Base-by-base conservation (phyloP, 2,113 vertebrate genomes). In the Periophthalmodon schlosseri region DNA sequence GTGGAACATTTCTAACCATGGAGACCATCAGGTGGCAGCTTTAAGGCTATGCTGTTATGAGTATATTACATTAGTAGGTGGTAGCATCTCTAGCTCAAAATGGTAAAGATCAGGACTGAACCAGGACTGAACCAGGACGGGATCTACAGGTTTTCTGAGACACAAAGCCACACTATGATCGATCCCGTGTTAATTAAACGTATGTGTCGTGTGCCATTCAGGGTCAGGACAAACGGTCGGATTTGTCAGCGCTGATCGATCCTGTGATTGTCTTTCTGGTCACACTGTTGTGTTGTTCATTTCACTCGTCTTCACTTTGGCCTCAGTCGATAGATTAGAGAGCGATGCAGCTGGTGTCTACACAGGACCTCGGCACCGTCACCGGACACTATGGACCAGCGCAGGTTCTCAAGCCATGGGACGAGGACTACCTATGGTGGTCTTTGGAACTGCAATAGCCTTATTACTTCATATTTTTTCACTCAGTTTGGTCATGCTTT, bases 301-400 rank as follows among this genome's bases (percentile, higher is more conserved):
- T 72, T 63, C 66, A 20, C 10, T 73, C 46, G 63, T 71, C 76
- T 33, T 50, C 44, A 21, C 52, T 68, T 63, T 49, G 36, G 65
- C 46, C 71, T 57, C 64, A 69, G 74, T 68, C 49, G 20, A 74
- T 50, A 11, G 28, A 79, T 80, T 67, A 72, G 65, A 21, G 24
- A 6, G 75, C 71, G 64, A 44, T 75, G 52, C 76, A 76, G 77
- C 75, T 78, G 63, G 34, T 39, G 68, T 78, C 71, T 3, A 74
- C 18, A 68, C 47, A 79, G 65, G 65, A 76, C 61, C 18, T 36
- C 60, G 3, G 0, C 14, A 34, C 24, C 15, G 16, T 24, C 11
- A 5, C 21, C 28, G 15, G 33, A 36, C 34, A 33, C 20, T 9
- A 20, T 18, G 14, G 9, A 23, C 13, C 0, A 61, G 28, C 2